phyloP scores from a whole-genome alignment of 2,888 invertebrate genomes.

The Nipponacmea schrenckii region DNA sequence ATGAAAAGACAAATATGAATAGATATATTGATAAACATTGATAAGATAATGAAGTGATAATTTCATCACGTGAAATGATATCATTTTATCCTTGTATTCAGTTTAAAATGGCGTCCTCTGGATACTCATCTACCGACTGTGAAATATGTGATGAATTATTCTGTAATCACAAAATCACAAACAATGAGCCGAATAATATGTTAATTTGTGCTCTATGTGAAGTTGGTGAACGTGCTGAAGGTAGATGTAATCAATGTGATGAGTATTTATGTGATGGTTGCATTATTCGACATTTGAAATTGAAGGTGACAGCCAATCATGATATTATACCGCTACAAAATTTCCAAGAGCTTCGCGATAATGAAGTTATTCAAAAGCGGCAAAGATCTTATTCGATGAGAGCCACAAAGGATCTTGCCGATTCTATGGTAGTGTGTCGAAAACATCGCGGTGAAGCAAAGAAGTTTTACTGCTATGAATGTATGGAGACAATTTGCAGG shows the following conservation, averaged over 20 bases:
- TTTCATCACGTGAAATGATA: too few relatives aligned
- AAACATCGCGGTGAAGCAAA: conserved; percentile 22
- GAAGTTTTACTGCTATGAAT: conserved; percentile 24
- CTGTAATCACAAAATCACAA: neutral
- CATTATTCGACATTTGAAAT: conserved; percentile 20
- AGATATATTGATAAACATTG: too few relatives aligned
- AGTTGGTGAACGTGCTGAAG: conserved; percentile 13
- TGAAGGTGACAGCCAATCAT: conserved; percentile 21
- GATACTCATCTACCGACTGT: neutral
- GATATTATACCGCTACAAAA: conserved; percentile 6
- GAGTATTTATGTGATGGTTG: conserved; percentile 24
- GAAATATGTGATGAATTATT: neutral
- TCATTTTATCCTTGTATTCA: too few relatives aligned
- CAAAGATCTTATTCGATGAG: neutral
- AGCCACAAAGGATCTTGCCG: neutral
- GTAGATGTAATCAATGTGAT: conserved; percentile 23
- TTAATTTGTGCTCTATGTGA: conserved; percentile 24
- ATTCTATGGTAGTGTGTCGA: conserved; percentile 11
- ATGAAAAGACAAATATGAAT: too few relatives aligned
- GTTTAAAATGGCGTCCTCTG: too few relatives aligned
- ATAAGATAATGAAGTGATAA: too few relatives aligned
- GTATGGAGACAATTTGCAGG: conserved; percentile 21
- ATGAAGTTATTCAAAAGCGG: neutral
- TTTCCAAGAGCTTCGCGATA: neutral
- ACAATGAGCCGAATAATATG: neutral